Conservation (phyloP, 2,888 invertebrate genomes). For the Carabus problematicus region DNA sequence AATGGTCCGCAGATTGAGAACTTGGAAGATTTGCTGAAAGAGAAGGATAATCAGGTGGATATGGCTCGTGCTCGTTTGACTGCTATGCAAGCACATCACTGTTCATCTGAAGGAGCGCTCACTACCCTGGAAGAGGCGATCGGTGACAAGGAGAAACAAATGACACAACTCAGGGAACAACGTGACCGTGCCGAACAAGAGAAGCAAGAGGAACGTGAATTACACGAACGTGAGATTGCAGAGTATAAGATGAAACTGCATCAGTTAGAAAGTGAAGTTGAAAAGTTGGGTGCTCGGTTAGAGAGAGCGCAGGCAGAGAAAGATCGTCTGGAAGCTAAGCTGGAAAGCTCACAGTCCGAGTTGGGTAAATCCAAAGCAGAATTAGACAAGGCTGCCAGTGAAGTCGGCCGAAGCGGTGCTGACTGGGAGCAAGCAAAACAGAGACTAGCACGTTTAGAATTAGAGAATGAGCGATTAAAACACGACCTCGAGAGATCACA, state of each 20-base stretch:
- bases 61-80: constrained; percentile 90
- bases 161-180: constrained; percentile 92
- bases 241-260: constrained; percentile 96
- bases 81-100: constrained; percentile 94
- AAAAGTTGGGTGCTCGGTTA: constrained; percentile 83
- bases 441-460: constrained; percentile 81
- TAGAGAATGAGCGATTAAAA: constrained; percentile 88
- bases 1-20: constrained; percentile 83
- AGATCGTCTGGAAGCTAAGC: constrained; percentile 87
- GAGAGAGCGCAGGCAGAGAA: constrained; percentile 91
- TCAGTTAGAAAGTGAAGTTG: constrained; percentile 89
- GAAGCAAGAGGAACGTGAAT: constrained; percentile 93
- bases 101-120: constrained; percentile 90
- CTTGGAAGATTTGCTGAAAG: constrained; percentile 94
- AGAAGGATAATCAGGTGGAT: constrained; percentile 97
- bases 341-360: constrained; percentile 92
- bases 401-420: constrained; percentile 86
- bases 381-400: constrained; percentile 88
- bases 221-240: constrained; percentile 90
- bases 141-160: constrained; percentile 96
- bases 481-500: constrained; percentile 86
- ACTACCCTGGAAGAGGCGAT: constrained; percentile 94
- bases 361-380: constrained; percentile 94
- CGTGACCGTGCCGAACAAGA: constrained; percentile 95
- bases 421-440: constrained; percentile 90